phyloP scores from a whole-genome alignment of 2,797 vertebrate genomes.

The Coregonus ussuriensis region DNA sequence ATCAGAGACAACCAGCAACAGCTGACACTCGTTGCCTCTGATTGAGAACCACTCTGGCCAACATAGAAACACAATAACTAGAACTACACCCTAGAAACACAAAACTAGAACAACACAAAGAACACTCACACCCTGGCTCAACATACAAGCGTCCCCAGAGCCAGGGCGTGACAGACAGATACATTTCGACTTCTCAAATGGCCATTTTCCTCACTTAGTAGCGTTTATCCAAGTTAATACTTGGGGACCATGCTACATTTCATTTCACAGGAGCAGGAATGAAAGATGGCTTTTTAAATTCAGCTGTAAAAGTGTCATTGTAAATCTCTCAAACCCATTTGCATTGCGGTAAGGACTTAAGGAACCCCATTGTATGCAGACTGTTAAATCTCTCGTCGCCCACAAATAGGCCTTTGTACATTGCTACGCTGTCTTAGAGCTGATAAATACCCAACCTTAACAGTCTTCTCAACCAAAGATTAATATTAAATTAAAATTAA shows the following conservation, averaged over 20 bases:
- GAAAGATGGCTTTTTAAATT: conserved; percentile 71
- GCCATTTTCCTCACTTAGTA: conserved; percentile 37
- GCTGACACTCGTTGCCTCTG: too few species aligned
- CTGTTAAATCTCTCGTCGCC: conserved; percentile 53
- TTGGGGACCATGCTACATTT: conserved; percentile 50
- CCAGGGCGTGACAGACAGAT: neutral
- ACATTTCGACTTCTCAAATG: conserved; percentile 62
- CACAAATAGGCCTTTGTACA: conserved; percentile 75
- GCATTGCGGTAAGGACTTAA: conserved; percentile 70
- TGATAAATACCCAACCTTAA: conserved; percentile 65
- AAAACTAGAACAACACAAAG: too few species aligned
- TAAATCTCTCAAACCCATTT: conserved; percentile 76
- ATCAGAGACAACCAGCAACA: too few species aligned
- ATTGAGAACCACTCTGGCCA: too few species aligned
- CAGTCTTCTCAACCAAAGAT: conserved; percentile 43
- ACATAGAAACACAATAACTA: too few species aligned
- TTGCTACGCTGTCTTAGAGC: conserved; percentile 45
- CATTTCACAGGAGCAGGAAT: conserved; percentile 54
- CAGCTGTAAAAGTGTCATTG: conserved; percentile 63
- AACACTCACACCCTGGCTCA: too few species aligned
- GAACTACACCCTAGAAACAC: too few species aligned
- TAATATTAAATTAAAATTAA: conserved; percentile 53
- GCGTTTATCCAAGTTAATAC: conserved; percentile 33
- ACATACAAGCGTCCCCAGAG: too few species aligned
- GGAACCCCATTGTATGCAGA: conserved; percentile 57